Conservation (phyloP, 1,140 invertebrate genomes). For the Pseudomyrmex concolor region DNA sequence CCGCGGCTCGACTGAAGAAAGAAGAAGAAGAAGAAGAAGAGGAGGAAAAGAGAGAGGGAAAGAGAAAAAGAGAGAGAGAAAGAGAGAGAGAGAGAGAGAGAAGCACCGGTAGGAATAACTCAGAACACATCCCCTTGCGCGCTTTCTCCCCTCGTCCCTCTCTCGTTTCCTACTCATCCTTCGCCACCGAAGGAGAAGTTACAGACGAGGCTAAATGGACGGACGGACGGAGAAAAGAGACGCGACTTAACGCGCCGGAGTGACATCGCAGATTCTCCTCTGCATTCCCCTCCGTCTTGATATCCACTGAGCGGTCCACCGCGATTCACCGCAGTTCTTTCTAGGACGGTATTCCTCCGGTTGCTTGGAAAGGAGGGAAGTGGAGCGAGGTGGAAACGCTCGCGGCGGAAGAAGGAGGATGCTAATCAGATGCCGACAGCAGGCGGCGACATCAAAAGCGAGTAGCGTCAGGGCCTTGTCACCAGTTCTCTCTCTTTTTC, state of each 20-base stretch:
- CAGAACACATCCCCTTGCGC: constrained; percentile 60
- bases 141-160: constrained; percentile 43
- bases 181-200: constrained; percentile 64
- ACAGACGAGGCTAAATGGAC: constrained; percentile 76
- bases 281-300: constrained; percentile 28
- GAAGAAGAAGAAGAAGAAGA: constrained; percentile 16
- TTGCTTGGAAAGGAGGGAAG: constrained; percentile 37
- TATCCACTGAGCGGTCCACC: constrained; percentile 12
- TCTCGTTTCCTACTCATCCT: constrained; percentile 26
- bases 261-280: constrained; percentile 67
- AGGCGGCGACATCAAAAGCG: constrained; percentile 82
- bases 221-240: constrained; percentile 73
- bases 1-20: constrained; percentile 73
- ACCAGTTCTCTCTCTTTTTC: constrained; percentile 65
- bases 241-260: constrained; percentile 74
- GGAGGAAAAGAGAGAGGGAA: constrained; percentile 9
- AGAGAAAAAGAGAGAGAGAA: constrained; percentile 17
- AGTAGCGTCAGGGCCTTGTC: constrained; percentile 80
- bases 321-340: constrained; percentile 34
- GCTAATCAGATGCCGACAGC: constrained; percentile 85
- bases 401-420: constrained; percentile 74
- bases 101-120: constrained; percentile 79
- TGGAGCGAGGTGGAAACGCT: constrained; percentile 17
- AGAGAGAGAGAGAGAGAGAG: constrained; percentile 47
- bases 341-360: constrained; percentile 26